Evolutionary conservation across 2,888 invertebrate species (phyloP), one percentile per base, ranked within the genome.

Genomic region (Ashinkailepas kermadecensis): DNA sequence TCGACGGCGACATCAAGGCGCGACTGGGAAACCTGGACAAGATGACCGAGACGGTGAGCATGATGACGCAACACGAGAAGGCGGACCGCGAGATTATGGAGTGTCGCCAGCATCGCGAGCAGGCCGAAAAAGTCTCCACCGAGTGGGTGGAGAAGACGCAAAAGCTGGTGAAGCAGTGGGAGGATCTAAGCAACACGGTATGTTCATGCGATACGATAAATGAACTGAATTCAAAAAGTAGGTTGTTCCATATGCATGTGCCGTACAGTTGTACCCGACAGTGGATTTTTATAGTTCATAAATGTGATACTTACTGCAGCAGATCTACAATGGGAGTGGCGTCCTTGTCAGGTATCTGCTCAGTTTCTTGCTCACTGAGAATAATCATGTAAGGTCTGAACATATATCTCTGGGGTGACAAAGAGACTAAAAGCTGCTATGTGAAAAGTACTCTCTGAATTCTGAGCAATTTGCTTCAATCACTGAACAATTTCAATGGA

Each of bases 111-210:
- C 56, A 74, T 3, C 58, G 74, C 23, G 21, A 67, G n/a, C 10
- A 21, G 65, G 70, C 58, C 6, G 74, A 81, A 58, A 81, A 65
- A n/a, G 67, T 81, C 11, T 39, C 81, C 64, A 13, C 67, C 23
- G 59, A 67, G 59, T 81, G 81, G 81, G 54, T 81, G 74, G 58
- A 70, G 23, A 65, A 70, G 25, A 74, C 64, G 3, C 80, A 83
- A 18, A 83, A 81, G 65, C 78, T 83, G 18, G 81, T 83, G 15
- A 82, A 83, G 23, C 81, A 83, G 80, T 83, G 83, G 83, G 80
- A 79, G 57, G 81, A 82, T 13, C 81, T 83, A 11, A 82, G 82
- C 65, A 21, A 25, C 78, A 83, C 83, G 54, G 83, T 83, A 54
- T 56, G 80, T 23, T 39, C 39, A 4, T 39, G 39, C 39, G 39